These are phyloP conservation scores for Phaedon cochleariae DNA, from an alignment of 2,888 invertebrate genomes.

Conservation along the genomic window DNA sequence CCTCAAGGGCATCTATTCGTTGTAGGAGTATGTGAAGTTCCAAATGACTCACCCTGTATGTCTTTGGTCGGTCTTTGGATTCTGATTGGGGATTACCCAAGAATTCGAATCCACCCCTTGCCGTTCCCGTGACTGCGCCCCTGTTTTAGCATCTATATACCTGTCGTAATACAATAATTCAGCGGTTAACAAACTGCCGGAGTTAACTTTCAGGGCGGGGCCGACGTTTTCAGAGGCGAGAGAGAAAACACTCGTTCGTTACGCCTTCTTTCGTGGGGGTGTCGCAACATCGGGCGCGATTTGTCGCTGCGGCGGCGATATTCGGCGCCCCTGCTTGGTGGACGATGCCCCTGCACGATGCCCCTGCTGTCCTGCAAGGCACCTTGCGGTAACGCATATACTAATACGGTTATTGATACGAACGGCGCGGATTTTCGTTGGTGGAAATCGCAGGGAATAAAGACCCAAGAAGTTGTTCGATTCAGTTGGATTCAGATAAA, in stretches of 20 bases:
- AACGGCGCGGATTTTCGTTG: too few relatives aligned
- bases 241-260: constrained; percentile 51
- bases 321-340: neutral
- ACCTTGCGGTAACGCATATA: too few relatives aligned
- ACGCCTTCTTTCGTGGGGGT: constrained; percentile 51
- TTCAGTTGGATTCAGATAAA: too few relatives aligned
- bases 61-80: too few relatives aligned
- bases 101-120: neutral
- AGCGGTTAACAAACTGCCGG: constrained; percentile 61
- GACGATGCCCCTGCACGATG: constrained; percentile 43
- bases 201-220: constrained; percentile 59
- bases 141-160: constrained; percentile 35
- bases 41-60: too few relatives aligned
- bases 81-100: too few relatives aligned
- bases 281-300: constrained; percentile 46
- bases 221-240: constrained; percentile 57
- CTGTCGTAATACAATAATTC: constrained; percentile 58
- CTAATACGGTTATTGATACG: too few relatives aligned
- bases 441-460: too few relatives aligned
- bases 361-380: constrained; percentile 24
- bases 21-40: too few relatives aligned
- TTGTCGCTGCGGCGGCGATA: constrained; percentile 23
- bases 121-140: constrained; percentile 18
- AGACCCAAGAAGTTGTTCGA: too few relatives aligned
- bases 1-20: too few relatives aligned